These are phyloP conservation scores for Malurus splendens DNA, from an alignment of 2,797 vertebrate genomes.

Conservation along the genomic window DNA sequence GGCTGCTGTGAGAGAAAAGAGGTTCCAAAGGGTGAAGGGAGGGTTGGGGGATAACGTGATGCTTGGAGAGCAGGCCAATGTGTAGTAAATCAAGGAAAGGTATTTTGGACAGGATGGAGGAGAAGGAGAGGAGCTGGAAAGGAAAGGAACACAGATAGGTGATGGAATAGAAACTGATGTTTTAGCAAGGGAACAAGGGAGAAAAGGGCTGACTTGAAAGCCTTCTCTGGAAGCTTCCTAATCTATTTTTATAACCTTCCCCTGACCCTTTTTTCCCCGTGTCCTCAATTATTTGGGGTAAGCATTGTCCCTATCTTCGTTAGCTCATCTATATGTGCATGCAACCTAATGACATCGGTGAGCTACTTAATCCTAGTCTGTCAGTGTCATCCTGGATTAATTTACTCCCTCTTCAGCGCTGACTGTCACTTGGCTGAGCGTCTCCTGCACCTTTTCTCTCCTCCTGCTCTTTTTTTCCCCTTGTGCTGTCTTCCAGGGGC, in stretches of 20 bases:
- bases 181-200: neutral
- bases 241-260: constrained; percentile 39
- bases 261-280: constrained; percentile 13
- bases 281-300: constrained; percentile 56
- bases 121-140: neutral
- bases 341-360: constrained; percentile 54
- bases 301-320: constrained; percentile 47
- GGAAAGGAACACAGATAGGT: neutral
- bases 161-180: neutral
- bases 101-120: neutral
- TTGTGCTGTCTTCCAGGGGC: neutral
- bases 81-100: neutral
- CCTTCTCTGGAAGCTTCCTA: constrained; percentile 19
- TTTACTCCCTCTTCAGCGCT: constrained; percentile 48
- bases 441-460: constrained; percentile 32
- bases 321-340: constrained; percentile 47
- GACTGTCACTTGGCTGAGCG: constrained; percentile 27
- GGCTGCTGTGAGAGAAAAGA: neutral
- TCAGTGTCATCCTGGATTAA: constrained; percentile 57
- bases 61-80: neutral
- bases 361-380: constrained; percentile 63
- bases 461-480: constrained; percentile 1
- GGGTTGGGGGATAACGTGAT: neutral
- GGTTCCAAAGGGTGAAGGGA: neutral
- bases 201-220: neutral